Evolutionary conservation across 2,113 vertebrate species (phyloP), one percentile per base, ranked within the genome.

Genomic region (Poecilia latipinna): DNA sequence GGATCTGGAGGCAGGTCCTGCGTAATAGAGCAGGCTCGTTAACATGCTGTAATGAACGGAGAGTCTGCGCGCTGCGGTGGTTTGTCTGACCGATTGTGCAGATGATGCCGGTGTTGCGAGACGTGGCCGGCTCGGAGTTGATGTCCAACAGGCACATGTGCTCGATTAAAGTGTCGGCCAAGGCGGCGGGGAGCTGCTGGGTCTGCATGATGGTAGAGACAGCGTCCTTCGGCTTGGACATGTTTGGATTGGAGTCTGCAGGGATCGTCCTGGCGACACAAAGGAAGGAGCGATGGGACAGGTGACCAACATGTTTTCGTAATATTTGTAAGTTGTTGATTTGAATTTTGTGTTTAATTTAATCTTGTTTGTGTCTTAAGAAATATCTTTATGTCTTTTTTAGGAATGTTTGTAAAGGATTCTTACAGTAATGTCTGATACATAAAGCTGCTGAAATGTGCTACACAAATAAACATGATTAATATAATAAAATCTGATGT

Each of bases 81-180:
- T 10, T 8, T 22, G 28, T 73, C 96, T 70, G 91, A 99, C 98
- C 98, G 0, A 99, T 98, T 79, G 98, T 99, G 89, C 98, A 99
- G 92, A 99, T 94, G 92, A 99, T 99, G 93, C 98, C 97, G 0
- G 98, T 99, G 95, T 99, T 99, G 19, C 98, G 95, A 5, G 97
- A 96, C 0, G 94, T 95, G 72, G 96, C 95, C 0, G 98, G 97
- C 12, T 96, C 91, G 0, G 98, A 99, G 91, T 99, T 98, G 0
- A 99, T 99, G 94, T 99, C 97, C 93, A 99, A 91, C 79, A 98
- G 96, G 75, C 97, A 99, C 95, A 98, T 93, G 91, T 99, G 98
- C 89, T 99, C 98, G 81, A 99, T 88, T 80, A 96, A 95, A 0
- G 97, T 97, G 90, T 99, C 98, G 0, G 98, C 98, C 96, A 97